These are phyloP conservation scores for Mus pahari DNA, from an alignment of 2,113 vertebrate genomes.

Conservation along the genomic window DNA sequence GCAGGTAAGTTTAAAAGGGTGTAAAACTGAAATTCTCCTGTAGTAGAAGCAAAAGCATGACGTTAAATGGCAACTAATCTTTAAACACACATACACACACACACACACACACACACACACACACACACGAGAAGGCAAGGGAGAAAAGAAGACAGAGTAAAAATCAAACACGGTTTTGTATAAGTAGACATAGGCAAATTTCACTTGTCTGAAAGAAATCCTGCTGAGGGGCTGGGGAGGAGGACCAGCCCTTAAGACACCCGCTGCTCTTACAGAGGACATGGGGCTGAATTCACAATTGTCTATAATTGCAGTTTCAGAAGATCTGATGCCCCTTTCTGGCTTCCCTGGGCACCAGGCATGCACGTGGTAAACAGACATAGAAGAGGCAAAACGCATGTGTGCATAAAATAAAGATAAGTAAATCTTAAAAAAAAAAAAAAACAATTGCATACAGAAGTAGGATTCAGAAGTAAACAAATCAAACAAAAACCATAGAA, in stretches of 20 bases:
- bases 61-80: not conserved
- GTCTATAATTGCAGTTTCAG: not conserved
- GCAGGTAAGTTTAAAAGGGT: not conserved
- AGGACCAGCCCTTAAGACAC: not conserved
- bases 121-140: not conserved
- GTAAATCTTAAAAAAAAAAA: not conserved
- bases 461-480: not conserved
- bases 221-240: too few species aligned
- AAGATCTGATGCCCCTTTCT: not conserved
- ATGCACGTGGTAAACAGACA: not conserved
- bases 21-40: not conserved
- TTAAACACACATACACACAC: not conserved
- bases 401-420: not conserved
- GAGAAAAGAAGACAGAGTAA: not conserved
- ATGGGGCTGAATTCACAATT: not conserved
- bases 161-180: not conserved
- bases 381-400: not conserved
- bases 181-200: not conserved
- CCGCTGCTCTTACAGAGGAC: not conserved
- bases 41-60: conserved; percentile 32
- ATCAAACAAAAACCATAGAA: not conserved
- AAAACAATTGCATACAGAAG: not conserved
- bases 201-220: not conserved
- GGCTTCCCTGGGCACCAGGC: not conserved
- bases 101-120: not conserved